Evolutionary conservation across 2,113 vertebrate species (phyloP), one percentile per base, ranked within the genome.

Genomic region (Phasianus colchicus): DNA sequence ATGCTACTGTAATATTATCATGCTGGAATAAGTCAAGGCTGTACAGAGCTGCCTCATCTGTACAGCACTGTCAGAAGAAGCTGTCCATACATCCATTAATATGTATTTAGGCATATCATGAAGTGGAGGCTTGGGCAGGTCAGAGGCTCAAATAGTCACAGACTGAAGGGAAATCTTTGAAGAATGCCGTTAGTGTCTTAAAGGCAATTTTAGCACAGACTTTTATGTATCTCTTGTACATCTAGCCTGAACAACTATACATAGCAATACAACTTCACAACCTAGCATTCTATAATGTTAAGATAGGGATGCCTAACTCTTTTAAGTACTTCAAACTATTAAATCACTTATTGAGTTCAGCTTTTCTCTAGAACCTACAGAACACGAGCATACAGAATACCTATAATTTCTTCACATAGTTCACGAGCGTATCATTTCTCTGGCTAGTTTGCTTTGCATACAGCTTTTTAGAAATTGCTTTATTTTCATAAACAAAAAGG

Each of bases 71-170:
- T 61, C 43, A 69, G 43, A 67, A 18, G 6, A 19, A 47, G 13
- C 18, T 48, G 17, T 60, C 5, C 6, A 13, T 17, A 18, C 3
- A 38, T 11, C 16, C 0, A 0, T 45, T 77, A 54, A 24, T 18
- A 66, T 42, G 5, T 20, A 18, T 80, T 83, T 66, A 83, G 21
- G 25, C 24, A 55, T 9, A 24, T 58, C 16, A 32, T 20, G 74
- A 82, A 66, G 11, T 25, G 18, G 11, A 70, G 9, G 43, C 15
- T 30, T n/a, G 3, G 22, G 9, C 17, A 36, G 13, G 27, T 83
- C 29, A 67, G 85, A 66, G 12, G 10, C 16, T 70, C 10, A 25
- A 24, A n/a, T 67, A 50, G 9, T 84, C 63, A 63, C 4, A 48
- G 13, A 32, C 1, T 7, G 19, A 73, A 75, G 11, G 7, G 2